Conservation (phyloP, 2,113 vertebrate genomes). For the Scatophagus argus region DNA sequence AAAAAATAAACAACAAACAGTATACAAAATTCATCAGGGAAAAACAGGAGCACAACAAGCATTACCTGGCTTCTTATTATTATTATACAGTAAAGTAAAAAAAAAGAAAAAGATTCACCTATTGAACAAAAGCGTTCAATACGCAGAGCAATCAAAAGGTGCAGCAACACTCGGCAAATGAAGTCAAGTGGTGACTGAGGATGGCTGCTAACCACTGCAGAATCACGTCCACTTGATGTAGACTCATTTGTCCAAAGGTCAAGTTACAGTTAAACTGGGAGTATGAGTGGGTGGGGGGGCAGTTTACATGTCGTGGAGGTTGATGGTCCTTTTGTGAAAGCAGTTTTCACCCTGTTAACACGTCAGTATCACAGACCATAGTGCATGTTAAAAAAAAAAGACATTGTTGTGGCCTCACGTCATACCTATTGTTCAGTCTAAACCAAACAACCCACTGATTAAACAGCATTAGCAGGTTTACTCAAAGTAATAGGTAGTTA, state of each 20-base stretch:
- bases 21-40: background rate
- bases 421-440: background rate
- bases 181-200: conserved; percentile 35
- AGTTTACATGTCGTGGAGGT: background rate
- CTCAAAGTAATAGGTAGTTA: background rate
- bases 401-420: too few species aligned
- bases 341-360: background rate
- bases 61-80: background rate
- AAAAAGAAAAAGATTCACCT: conserved; percentile 40
- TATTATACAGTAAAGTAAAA: background rate
- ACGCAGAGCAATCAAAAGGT: background rate
- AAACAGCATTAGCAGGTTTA: background rate
- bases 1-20: background rate
- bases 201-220: conserved; percentile 8
- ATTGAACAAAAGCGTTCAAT: conserved; percentile 17
- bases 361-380: background rate
- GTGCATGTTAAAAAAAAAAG: background rate
- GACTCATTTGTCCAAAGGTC: conserved; percentile 67
- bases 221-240: conserved; percentile 35
- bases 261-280: conserved; percentile 1
- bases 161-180: conserved; percentile 10
- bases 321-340: background rate
- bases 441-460: background rate
- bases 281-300: conserved; percentile 28
- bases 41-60: background rate